A percentile compares a stretch with the other conserved stretches of the same genome.
Evolutionary conservation across 2,888 invertebrate genomes (phyloP).

Genomic region (Chromoteleia sp.): DNA sequence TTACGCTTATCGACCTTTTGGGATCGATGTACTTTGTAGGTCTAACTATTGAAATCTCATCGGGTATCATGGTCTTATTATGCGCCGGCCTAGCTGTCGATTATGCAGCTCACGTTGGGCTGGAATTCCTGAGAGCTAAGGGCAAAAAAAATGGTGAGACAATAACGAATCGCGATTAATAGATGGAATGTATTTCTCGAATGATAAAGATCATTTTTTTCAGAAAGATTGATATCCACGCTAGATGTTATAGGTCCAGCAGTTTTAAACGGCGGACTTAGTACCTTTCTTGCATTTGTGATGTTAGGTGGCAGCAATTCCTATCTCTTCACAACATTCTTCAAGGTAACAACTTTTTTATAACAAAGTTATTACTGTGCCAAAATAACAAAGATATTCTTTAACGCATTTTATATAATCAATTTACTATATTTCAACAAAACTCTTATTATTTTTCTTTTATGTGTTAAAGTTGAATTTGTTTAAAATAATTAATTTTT

Average conservation of each 20-base stretch:
- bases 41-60: conserved; percentile 85
- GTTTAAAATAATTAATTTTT: too few species aligned
- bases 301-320: conserved; percentile 85
- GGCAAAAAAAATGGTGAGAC: conserved; percentile 84
- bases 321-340: conserved; percentile 86
- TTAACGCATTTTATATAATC: too few species aligned
- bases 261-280: conserved; percentile 86
- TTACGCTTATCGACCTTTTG: conserved; percentile 84
- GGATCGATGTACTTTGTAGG: conserved; percentile 85
- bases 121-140: conserved; percentile 84
- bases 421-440: too few species aligned
- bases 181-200: background rate
- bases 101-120: conserved; percentile 86
- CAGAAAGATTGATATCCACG: conserved; percentile 82
- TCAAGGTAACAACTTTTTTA: conserved; percentile 83
- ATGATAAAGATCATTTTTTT: conserved; percentile 25
- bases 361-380: background rate
- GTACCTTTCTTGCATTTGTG: conserved; percentile 86
- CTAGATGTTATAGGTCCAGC: conserved; percentile 85
- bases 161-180: conserved; percentile 33
- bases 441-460: too few species aligned
- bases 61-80: conserved; percentile 85
- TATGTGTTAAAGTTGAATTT: too few species aligned
- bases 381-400: too few species aligned
- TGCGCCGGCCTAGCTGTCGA: conserved; percentile 86